These are phyloP conservation scores for Cardiocondyla obscurior DNA, from an alignment of 1,140 invertebrate species.

Conservation along the genomic window DNA sequence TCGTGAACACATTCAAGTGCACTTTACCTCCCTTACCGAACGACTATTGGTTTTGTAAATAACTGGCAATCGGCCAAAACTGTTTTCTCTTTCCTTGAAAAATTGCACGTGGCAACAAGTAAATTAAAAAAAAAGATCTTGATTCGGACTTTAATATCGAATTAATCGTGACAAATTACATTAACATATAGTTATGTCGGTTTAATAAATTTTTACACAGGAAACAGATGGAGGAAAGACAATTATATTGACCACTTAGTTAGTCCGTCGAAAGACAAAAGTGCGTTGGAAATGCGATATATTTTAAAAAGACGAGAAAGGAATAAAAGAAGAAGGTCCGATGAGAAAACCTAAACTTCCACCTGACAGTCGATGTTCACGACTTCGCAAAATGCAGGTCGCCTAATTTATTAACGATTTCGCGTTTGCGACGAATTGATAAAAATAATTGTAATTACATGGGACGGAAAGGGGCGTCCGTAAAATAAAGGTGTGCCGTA, in stretches of 20 bases:
- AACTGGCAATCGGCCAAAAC: constrained; percentile 53
- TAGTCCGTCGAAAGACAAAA: background rate
- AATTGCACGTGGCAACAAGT: background rate
- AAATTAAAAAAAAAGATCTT: constrained; percentile 13
- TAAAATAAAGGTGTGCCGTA: constrained; percentile 29
- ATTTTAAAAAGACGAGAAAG: background rate
- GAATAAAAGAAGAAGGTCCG: background rate
- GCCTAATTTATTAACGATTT: background rate
- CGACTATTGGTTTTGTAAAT: constrained; percentile 23
- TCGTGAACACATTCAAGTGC: background rate
- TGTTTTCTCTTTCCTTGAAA: too few species aligned
- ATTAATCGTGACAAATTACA: background rate
- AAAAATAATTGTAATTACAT: background rate
- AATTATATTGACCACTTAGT: too few species aligned
- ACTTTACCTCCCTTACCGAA: background rate
- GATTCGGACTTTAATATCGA: background rate
- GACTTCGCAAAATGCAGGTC: background rate
- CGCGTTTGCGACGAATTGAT: background rate
- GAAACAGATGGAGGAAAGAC: background rate
- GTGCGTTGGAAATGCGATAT: background rate
- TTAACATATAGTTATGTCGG: too few species aligned
- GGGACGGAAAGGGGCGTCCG: background rate
- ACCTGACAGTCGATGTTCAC: constrained; percentile 3
- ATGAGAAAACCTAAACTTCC: background rate
- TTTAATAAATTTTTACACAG: background rate